Base-by-base conservation (phyloP, 2,797 vertebrate species). In the Synaphobranchus kaupii region DNA sequence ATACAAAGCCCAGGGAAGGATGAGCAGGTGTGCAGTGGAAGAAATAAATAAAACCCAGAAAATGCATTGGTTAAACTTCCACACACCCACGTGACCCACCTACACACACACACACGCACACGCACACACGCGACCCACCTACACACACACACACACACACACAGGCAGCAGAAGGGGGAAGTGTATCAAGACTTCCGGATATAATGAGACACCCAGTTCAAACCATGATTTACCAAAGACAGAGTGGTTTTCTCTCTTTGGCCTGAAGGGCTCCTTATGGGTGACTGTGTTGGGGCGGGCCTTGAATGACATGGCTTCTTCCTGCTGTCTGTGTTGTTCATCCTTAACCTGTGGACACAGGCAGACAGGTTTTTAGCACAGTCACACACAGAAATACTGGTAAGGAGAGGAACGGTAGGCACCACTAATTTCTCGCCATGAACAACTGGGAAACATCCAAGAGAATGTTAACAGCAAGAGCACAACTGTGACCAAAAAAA, bases 251-350 rank as follows among this genome's bases (percentile, higher is more conserved):
- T 98, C 97, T 90, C 96, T 98, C 89, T 95, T 98, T 22, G 97
- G 98, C 84, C 97, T 88, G 92, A 99, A 99, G 3, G 98, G 98
- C 58, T 98, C 97, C 91, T 98, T 97, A 25, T 96, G 95, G 0
- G 92, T 89, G 78, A 97, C 94, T 0, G 90, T 95, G 92, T 97
- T 99, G 25, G 98, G 97, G 17, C 95, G 94, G 2, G 98, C 98
- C 94, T 98, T 99, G 91, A 99, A 99, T 4, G 84, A 90, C 0
- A 94, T 83, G 0, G 95, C 96, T 52, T 98, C 97, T 48, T 96
- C 96, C 88, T 96, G 97, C 17, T 91, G 97, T 87, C 95, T 98
- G 90, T 97, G 90, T 88, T 97, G 90, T 88, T 99, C 97, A 76
- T 98, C 97, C 87, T 98, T 92, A 73, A 98, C 87, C 98, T 66